These are phyloP conservation scores for Stegostoma tigrinum DNA, from an alignment of 2,113 vertebrate genomes.

Conservation along the genomic window DNA sequence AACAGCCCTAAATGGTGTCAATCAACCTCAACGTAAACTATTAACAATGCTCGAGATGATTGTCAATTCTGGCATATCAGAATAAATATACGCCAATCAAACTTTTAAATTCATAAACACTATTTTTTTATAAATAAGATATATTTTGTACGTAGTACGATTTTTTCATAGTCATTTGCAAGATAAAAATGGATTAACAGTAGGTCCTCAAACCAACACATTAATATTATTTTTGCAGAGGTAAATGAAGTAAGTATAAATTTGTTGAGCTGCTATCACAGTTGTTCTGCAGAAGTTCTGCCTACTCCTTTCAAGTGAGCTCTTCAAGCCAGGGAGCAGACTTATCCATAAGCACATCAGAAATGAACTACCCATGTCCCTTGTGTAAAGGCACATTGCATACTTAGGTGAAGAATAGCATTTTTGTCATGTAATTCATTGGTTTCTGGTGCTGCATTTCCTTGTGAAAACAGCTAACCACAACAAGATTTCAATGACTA, in stretches of 20 bases:
- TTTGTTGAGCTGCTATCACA: neutral
- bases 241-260: neutral
- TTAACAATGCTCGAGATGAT: neutral
- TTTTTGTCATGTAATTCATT: neutral
- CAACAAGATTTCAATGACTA: neutral
- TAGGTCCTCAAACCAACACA: neutral
- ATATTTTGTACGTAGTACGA: neutral
- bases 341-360: neutral
- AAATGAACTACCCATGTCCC: neutral
- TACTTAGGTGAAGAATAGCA: neutral
- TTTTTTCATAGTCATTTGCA: neutral
- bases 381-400: neutral
- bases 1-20: neutral
- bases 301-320: neutral
- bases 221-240: neutral
- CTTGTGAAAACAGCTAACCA: neutral
- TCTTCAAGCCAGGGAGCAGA: neutral
- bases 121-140: neutral
- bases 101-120: neutral
- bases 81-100: conserved; percentile 11
- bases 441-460: neutral
- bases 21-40: neutral
- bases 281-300: neutral
- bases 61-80: neutral
- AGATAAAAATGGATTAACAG: neutral